These are phyloP conservation scores for Platycheirus rosarum DNA, from an alignment of 2,888 invertebrate genomes.

Conservation along the genomic window DNA sequence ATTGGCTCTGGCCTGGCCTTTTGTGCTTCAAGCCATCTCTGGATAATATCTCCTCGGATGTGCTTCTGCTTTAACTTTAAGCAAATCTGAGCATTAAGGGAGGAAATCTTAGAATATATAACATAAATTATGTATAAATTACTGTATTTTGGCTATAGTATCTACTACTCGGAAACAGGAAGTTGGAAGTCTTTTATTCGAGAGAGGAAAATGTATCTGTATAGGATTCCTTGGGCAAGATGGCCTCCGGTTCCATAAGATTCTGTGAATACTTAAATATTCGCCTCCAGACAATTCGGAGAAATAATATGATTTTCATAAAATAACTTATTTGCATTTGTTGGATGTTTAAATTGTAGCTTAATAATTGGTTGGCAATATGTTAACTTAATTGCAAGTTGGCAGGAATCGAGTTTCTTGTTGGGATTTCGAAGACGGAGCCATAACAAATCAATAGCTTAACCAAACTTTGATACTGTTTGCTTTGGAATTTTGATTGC, in stretches of 20 bases:
- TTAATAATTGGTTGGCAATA: too few species aligned
- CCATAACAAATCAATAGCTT: too few species aligned
- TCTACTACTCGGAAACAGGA: background rate
- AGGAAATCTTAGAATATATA: background rate
- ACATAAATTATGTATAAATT: too few species aligned
- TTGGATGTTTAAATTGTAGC: too few species aligned
- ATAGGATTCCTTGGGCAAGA: too few species aligned
- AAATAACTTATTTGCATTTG: too few species aligned
- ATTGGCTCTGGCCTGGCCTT: constrained; percentile 21
- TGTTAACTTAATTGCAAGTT: too few species aligned
- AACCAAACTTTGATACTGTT: constrained; percentile 1
- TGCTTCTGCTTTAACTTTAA: background rate
- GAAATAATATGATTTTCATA: background rate
- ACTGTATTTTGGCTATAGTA: too few species aligned
- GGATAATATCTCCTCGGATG: background rate
- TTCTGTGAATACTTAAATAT: background rate
- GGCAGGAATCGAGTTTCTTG: too few species aligned
- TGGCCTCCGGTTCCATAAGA: background rate
- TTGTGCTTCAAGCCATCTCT: background rate
- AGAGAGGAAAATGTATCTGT: background rate
- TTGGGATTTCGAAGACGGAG: too few species aligned
- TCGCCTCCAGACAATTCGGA: background rate
- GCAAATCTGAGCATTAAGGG: background rate
- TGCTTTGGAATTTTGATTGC: too few species aligned
- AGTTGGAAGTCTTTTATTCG: background rate